phyloP scores from a whole-genome alignment of 2,797 vertebrate genomes.

The Darevskia mixta region DNA sequence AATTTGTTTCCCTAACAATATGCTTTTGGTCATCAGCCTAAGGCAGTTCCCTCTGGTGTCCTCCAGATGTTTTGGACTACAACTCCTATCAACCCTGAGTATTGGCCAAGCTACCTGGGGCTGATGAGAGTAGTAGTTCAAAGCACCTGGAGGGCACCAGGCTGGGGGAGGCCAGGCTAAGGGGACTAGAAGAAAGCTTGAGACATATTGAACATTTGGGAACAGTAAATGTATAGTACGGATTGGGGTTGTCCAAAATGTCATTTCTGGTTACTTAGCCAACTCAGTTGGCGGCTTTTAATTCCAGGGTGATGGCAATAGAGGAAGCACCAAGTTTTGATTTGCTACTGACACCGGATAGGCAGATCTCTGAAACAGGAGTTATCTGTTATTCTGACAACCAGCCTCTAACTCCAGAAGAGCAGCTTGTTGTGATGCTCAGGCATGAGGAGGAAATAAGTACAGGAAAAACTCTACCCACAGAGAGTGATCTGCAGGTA shows the following conservation, averaged over 20 bases:
- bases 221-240: background rate
- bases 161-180: background rate
- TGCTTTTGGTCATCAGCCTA: too few relatives aligned
- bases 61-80: too few relatives aligned
- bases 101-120: too few relatives aligned
- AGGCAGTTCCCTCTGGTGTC: too few relatives aligned
- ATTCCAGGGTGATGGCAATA: constrained; percentile 37
- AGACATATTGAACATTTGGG: background rate
- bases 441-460: constrained; percentile 78
- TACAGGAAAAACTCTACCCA: constrained; percentile 74
- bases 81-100: too few relatives aligned
- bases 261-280: constrained; percentile 16
- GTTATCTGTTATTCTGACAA: constrained; percentile 53
- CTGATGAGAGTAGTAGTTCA: too few relatives aligned
- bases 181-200: background rate
- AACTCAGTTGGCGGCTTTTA: background rate
- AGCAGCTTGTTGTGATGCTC: constrained; percentile 86
- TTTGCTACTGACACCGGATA: background rate
- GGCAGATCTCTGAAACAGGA: constrained; percentile 7
- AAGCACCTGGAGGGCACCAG: too few relatives aligned
- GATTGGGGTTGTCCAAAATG: background rate
- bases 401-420: constrained; percentile 83
- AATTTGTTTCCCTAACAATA: too few relatives aligned
- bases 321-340: constrained; percentile 4
- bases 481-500: constrained; percentile 85